phyloP scores from a whole-genome alignment of 1,140 invertebrate species.

The Neodiprion pinetum region DNA sequence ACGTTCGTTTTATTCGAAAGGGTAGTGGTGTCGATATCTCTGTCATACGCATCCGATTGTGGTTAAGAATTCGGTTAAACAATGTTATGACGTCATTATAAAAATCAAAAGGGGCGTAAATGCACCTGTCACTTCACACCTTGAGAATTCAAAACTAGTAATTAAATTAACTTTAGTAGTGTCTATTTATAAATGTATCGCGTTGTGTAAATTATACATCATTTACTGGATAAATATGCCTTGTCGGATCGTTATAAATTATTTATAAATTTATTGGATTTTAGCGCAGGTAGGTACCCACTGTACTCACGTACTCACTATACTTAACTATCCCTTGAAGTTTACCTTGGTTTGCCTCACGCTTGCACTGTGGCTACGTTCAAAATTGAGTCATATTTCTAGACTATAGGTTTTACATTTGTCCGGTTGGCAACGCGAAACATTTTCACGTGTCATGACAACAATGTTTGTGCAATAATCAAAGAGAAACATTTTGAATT shows the following conservation, averaged over 20 bases:
- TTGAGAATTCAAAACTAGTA: not conserved
- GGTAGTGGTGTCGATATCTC: not conserved
- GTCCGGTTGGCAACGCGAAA: no score
- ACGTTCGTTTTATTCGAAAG: not conserved
- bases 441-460: no score
- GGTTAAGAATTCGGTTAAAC: not conserved
- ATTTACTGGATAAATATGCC: no score
- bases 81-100: constrained; percentile 3
- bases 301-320: not conserved
- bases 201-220: not conserved
- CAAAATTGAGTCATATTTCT: no score
- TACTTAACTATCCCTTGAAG: not conserved
- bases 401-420: no score
- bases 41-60: not conserved
- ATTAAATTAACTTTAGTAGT: not conserved
- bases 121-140: not conserved
- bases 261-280: constrained; percentile 4
- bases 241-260: not conserved
- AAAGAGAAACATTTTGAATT: no score
- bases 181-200: not conserved
- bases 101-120: not conserved
- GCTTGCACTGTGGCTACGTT: no score
- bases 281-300: not conserved
- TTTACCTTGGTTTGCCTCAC: not conserved
- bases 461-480: no score